These are phyloP conservation scores for Hycleus cichorii DNA, from an alignment of 1,140 invertebrate species.

Conservation along the genomic window DNA sequence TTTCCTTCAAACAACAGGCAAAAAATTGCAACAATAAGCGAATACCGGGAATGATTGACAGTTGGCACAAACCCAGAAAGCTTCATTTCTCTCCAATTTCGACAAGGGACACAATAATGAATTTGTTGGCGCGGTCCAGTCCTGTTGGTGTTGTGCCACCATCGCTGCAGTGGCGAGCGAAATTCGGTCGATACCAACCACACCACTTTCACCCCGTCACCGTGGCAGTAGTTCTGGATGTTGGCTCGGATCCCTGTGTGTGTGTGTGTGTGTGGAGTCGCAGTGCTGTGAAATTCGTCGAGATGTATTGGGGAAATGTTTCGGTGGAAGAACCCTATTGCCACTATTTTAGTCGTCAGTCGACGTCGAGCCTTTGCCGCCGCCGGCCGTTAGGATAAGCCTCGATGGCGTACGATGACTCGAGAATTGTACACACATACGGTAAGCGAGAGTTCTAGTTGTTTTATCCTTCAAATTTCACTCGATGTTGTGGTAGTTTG, in stretches of 20 bases:
- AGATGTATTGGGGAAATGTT: too few species aligned
- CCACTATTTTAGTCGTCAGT: not conserved
- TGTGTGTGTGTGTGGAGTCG: not conserved
- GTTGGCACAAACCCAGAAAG: conserved; percentile 22
- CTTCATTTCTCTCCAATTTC: conserved; percentile 24
- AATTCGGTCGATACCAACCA: too few species aligned
- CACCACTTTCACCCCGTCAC: too few species aligned
- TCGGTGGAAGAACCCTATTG: too few species aligned
- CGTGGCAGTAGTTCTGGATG: too few species aligned
- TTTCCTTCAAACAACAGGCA: not conserved
- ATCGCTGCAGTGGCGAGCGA: conserved; percentile 9
- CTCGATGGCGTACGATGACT: conserved; percentile 23
- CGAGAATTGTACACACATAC: conserved; percentile 34
- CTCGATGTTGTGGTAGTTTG: too few species aligned
- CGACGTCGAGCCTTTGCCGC: conserved; percentile 2
- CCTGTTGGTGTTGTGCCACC: conserved; percentile 31
- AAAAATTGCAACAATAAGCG: not conserved
- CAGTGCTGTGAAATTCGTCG: conserved; percentile 20
- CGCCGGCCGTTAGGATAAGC: conserved; percentile 8
- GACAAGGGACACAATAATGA: conserved; percentile 36
- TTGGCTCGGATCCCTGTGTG: too few species aligned
- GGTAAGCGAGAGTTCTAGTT: conserved; percentile 18
- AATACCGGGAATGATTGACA: not conserved
- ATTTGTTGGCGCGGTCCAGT: conserved; percentile 38
- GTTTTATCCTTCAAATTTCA: too few species aligned